Conservation (phyloP, 2,797 vertebrate species). For the Paratrypauchen microcephalus region DNA sequence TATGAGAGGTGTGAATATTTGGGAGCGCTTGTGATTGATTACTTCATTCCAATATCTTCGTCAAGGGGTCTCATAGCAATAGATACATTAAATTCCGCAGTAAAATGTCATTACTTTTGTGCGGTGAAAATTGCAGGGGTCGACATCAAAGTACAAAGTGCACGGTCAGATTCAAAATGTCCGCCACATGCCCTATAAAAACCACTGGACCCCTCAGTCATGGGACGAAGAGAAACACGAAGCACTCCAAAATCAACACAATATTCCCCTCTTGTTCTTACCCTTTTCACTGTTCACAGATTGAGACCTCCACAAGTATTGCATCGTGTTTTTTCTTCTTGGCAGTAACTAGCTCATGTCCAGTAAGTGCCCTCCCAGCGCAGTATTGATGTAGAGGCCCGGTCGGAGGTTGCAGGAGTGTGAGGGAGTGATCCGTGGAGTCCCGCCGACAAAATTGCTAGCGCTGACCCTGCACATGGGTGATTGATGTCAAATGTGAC, state of each 20-base stretch:
- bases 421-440: conserved; percentile 69
- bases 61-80: conserved; percentile 39
- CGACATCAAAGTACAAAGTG: conserved; percentile 77
- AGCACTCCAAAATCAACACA: conserved; percentile 83
- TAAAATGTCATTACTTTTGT: conserved; percentile 46
- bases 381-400: conserved; percentile 72
- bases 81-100: conserved; percentile 62
- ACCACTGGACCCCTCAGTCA: conserved; percentile 76
- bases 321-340: conserved; percentile 52
- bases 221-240: conserved; percentile 81
- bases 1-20: conserved; percentile 20
- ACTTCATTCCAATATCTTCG: conserved; percentile 48
- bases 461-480: conserved; percentile 61
- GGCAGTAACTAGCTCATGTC: conserved; percentile 73
- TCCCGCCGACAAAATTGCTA: conserved; percentile 65
- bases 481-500: conserved; percentile 72
- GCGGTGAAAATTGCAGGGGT: conserved; percentile 71
- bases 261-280: conserved; percentile 69
- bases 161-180: conserved; percentile 76
- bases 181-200: conserved; percentile 77
- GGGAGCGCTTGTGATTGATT: conserved; percentile 42
- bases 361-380: conserved; percentile 73
- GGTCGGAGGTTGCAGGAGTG: conserved; percentile 55
- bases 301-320: conserved; percentile 67
- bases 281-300: conserved; percentile 64